phyloP scores from a whole-genome alignment of 1,140 invertebrate genomes.

The Bemisia tabaci region DNA sequence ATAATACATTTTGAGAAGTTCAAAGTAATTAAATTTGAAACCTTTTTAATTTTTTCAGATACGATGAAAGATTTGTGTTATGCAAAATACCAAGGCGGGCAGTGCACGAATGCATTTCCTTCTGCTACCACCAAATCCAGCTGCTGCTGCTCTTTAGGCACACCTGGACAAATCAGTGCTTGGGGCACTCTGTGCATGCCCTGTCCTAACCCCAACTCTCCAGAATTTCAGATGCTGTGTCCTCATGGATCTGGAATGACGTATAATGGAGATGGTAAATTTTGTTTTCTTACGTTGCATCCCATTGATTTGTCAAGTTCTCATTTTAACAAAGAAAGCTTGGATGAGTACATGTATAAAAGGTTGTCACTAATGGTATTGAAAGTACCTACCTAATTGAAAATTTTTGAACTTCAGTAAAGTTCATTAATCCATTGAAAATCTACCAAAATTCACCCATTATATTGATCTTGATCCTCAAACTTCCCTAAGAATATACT shows the following conservation, averaged over 20 bases:
- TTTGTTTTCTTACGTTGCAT: no score
- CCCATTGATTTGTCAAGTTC: no score
- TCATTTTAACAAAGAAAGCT: no score
- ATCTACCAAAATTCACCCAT: not conserved
- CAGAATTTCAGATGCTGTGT: conserved; percentile 61
- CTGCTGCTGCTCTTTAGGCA: conserved; percentile 71
- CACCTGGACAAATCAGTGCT: conserved; percentile 50
- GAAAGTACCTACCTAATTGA: no score
- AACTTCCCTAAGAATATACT: not conserved
- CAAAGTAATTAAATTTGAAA: no score
- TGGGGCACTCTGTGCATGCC: conserved; percentile 71
- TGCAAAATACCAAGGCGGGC: conserved; percentile 58
- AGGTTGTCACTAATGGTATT: no score
- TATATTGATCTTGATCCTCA: not conserved
- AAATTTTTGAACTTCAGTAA: not conserved
- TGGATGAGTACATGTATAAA: no score
- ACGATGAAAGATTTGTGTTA: conserved; percentile 70
- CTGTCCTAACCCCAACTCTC: conserved; percentile 54
- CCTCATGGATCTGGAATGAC: conserved; percentile 66
- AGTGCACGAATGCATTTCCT: conserved; percentile 60
- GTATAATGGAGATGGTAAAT: conserved; percentile 57
- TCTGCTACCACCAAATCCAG: conserved; percentile 66
- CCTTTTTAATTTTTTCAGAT: conserved; percentile 40
- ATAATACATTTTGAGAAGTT: no score
- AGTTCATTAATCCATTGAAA: not conserved